A percentile compares a stretch with the other conserved stretches of the same genome.
phyloP scores from a whole-genome alignment of 2,888 invertebrate genomes.

The Scaeva pyrastri region DNA sequence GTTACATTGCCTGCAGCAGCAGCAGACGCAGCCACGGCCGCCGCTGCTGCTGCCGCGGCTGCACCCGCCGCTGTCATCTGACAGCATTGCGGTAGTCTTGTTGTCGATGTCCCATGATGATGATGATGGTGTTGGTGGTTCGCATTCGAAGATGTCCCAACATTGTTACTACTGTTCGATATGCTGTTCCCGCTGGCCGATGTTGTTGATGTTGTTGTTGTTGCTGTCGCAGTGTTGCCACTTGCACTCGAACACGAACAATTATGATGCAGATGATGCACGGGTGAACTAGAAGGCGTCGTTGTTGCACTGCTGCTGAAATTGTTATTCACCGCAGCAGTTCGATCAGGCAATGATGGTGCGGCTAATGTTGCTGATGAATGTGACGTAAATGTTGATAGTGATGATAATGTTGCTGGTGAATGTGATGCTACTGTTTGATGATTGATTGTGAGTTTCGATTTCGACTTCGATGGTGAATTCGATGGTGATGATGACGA shows the following conservation, averaged over 20 bases:
- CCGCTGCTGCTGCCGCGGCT: conserved; percentile 76
- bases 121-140: background rate
- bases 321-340: conserved; percentile 52
- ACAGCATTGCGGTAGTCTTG: conserved; percentile 81
- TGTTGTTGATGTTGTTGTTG: conserved; percentile 47
- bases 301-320: conserved; percentile 74
- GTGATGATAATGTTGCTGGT: conserved; percentile 57
- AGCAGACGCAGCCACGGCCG: conserved; percentile 69
- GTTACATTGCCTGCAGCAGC: conserved; percentile 71
- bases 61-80: conserved; percentile 78
- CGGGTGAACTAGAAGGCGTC: conserved; percentile 69
- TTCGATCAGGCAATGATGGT: conserved; percentile 76
- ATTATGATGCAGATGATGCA: conserved; percentile 77
- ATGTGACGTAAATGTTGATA: conserved; percentile 62
- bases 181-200: conserved; percentile 78
- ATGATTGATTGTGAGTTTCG: conserved; percentile 57
- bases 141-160: conserved; percentile 78
- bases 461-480: conserved; percentile 68
- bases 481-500: conserved; percentile 55
- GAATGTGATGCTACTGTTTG: conserved; percentile 56
- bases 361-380: conserved; percentile 70
- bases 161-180: conserved; percentile 79
- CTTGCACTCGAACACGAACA: conserved; percentile 71
- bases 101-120: conserved; percentile 80
- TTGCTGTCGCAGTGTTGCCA: conserved; percentile 51